Percentiles rank a stretch among this genome's conserved stretches.
phyloP scores from a whole-genome alignment of 2,797 vertebrate genomes.

The Pseudocheirus occidentalis region DNA sequence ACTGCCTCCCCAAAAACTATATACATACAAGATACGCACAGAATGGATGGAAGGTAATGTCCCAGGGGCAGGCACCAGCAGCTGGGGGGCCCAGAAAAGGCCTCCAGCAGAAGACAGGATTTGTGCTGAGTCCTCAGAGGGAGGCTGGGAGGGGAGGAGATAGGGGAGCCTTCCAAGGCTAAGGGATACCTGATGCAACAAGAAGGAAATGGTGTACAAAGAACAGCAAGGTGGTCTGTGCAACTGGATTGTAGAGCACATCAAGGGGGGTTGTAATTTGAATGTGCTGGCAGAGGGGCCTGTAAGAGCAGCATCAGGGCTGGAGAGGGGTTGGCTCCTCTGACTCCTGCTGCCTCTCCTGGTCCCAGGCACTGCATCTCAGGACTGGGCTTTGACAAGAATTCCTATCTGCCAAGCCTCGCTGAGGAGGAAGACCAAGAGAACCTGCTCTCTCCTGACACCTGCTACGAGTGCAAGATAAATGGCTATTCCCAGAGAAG shows the following conservation, averaged over 20 bases:
- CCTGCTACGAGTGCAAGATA: slow-evolving; percentile 97
- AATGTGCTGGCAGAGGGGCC: not conserved
- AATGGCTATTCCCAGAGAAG: slow-evolving; percentile 89
- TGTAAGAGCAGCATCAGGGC: not conserved
- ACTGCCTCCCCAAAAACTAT: not conserved
- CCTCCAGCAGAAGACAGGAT: not conserved
- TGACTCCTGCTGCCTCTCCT: not conserved
- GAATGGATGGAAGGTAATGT: not conserved
- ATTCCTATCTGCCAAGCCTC: slow-evolving; percentile 81
- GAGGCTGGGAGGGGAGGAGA: not conserved
- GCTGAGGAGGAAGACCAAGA: slow-evolving; percentile 86
- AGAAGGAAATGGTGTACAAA: not conserved
- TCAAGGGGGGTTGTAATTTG: not conserved
- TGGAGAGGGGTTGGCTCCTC: not conserved
- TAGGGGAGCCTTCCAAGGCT: not conserved
- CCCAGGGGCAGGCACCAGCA: not conserved
- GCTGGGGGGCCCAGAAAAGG: not conserved
- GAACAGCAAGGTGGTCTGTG: not conserved
- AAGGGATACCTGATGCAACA: not conserved
- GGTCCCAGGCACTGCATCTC: slow-evolving; percentile 91
- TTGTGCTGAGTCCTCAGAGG: not conserved
- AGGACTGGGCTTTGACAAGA: slow-evolving; percentile 88
- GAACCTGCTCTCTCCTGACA: slow-evolving; percentile 89
- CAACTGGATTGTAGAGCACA: too few species aligned
- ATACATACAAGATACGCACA: not conserved